Percentiles rank a stretch among this genome's conserved stretches.
Evolutionary conservation across 2,888 invertebrate genomes (phyloP).

Genomic region (Cephus spinipes): DNA sequence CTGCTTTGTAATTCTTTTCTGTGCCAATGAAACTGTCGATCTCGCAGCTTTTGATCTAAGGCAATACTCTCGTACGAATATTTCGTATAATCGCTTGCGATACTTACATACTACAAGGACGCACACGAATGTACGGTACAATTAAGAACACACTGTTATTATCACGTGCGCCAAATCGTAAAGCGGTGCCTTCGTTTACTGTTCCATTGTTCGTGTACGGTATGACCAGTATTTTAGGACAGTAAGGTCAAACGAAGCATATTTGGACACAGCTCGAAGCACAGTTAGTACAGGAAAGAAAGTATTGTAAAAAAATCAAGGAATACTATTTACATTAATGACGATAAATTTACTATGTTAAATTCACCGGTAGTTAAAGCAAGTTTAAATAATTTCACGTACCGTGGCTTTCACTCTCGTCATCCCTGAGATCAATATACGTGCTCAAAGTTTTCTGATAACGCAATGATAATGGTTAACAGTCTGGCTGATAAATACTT

Average conservation of each 20-base stretch:
- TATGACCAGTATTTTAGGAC: not conserved
- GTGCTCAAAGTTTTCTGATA: not conserved
- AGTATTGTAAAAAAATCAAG: not conserved
- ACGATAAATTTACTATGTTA: not conserved
- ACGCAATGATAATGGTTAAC: not conserved
- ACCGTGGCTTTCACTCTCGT: not conserved
- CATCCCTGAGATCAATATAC: not conserved
- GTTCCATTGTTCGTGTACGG: not conserved
- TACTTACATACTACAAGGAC: not conserved
- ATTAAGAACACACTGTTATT: not conserved
- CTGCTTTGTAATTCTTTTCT: not conserved
- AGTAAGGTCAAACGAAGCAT: not conserved
- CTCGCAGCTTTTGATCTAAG: not conserved
- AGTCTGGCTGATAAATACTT: not conserved
- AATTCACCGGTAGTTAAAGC: not conserved
- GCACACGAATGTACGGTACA: not conserved
- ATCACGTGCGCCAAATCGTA: not conserved
- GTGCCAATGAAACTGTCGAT: not conserved
- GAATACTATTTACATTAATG: not conserved
- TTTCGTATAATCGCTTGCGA: not conserved
- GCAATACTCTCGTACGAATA: not conserved
- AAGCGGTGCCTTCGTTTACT: not conserved
- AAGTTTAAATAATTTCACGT: not conserved
- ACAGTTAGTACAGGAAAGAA: not conserved
- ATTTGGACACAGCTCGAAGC: constrained; percentile 3